These are phyloP conservation scores for Rhinichthys klamathensis DNA, from an alignment of 2,113 vertebrate species.

Conservation along the genomic window DNA sequence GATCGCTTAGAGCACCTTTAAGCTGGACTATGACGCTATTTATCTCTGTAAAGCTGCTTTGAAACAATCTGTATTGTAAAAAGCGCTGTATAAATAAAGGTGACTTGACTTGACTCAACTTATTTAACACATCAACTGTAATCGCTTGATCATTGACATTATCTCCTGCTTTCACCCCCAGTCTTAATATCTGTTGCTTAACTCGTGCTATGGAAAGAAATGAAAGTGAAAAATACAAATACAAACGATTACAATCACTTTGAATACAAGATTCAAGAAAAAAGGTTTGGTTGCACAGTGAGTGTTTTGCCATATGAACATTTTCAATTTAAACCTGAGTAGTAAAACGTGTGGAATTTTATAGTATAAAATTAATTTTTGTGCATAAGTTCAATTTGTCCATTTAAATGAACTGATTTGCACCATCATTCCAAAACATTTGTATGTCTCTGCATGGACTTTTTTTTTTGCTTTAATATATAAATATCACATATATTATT, in stretches of 20 bases:
- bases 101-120: not conserved
- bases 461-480: not conserved
- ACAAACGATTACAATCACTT: not conserved
- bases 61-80: too few relatives aligned
- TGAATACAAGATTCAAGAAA: not conserved
- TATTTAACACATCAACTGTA: not conserved
- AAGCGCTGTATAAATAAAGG: too few relatives aligned
- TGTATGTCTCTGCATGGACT: not conserved
- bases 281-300: not conserved
- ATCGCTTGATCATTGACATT: not conserved
- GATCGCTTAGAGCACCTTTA: too few relatives aligned
- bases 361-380: too few relatives aligned
- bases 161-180: conserved; percentile 28
- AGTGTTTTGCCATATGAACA: not conserved
- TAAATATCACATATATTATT: too few relatives aligned
- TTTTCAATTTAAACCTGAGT: too few relatives aligned
- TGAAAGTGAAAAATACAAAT: not conserved
- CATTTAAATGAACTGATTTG: not conserved
- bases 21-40: too few relatives aligned
- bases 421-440: not conserved
- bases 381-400: not conserved
- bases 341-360: too few relatives aligned
- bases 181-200: not conserved
- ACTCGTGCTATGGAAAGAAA: not conserved
- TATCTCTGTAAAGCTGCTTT: too few relatives aligned